Evolutionary conservation across 2,113 vertebrate species (phyloP).

Genomic region (Sciurus niger): DNA sequence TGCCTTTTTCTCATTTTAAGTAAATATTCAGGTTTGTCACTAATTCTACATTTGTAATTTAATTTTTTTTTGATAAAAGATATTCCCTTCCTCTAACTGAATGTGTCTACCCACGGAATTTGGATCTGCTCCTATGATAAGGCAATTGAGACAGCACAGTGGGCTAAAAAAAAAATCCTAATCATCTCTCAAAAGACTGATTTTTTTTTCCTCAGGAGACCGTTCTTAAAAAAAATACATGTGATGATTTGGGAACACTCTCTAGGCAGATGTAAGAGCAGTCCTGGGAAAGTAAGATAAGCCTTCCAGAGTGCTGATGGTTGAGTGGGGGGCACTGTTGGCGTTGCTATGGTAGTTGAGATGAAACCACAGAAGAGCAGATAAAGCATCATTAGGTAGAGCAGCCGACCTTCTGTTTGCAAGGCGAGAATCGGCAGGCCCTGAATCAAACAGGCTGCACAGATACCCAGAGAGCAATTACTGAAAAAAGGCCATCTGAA

Average conservation of each 20-base stretch:
- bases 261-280: neutral
- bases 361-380: constrained; percentile 52
- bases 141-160: neutral
- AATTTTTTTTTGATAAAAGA: neutral
- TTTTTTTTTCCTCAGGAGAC: constrained; percentile 44
- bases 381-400: constrained; percentile 52
- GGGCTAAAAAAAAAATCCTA: constrained; percentile 55
- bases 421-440: neutral
- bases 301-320: neutral
- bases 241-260: constrained; percentile 33
- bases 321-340: neutral
- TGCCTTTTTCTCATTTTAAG: neutral
- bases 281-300: neutral
- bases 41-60: constrained; percentile 42
- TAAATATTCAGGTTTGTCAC: constrained; percentile 31
- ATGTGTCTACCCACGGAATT: neutral
- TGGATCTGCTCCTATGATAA: neutral
- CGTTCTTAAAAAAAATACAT: neutral
- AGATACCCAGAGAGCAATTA: neutral
- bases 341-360: constrained; percentile 63
- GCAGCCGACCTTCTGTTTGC: constrained; percentile 28
- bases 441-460: neutral
- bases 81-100: neutral
- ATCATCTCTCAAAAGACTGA: constrained; percentile 36
- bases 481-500: constrained; percentile 34